Evolutionary conservation across 2,113 vertebrate genomes (phyloP).

Genomic region (Melanostigma gelatinosum): DNA sequence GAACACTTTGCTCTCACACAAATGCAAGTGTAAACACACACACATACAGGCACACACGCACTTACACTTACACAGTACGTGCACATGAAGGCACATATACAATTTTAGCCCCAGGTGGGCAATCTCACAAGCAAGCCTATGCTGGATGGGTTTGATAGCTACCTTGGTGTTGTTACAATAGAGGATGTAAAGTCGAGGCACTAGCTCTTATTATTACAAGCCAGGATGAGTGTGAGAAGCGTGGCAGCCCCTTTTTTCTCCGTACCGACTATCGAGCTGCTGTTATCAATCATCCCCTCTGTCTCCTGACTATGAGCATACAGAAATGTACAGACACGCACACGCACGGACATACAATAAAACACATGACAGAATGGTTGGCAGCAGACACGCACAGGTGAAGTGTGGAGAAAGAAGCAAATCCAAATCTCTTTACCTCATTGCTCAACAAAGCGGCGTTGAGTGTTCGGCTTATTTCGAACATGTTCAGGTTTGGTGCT

Average conservation of each 20-base stretch:
- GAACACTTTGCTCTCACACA: conserved; percentile 73
- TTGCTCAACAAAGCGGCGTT: conserved; percentile 99
- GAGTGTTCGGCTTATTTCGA: conserved; percentile 99
- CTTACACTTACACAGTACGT: conserved; percentile 72
- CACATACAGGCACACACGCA: background rate
- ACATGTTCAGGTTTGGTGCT: conserved; percentile 90
- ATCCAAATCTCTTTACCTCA: conserved; percentile 91
- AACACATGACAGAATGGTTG: conserved; percentile 76
- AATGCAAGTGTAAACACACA: conserved; percentile 80
- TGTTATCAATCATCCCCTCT: conserved; percentile 64
- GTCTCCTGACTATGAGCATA: conserved; percentile 67
- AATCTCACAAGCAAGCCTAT: conserved; percentile 94
- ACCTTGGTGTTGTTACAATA: conserved; percentile 86
- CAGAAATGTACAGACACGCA: conserved; percentile 68
- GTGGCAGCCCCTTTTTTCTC: conserved; percentile 56
- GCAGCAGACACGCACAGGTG: conserved; percentile 80
- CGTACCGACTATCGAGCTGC: conserved; percentile 56
- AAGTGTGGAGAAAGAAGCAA: conserved; percentile 72
- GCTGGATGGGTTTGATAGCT: conserved; percentile 93
- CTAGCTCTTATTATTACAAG: conserved; percentile 68
- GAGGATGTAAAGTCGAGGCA: conserved; percentile 67
- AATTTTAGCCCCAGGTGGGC: conserved; percentile 92
- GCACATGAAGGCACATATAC: conserved; percentile 83
- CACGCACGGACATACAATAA: conserved; percentile 59
- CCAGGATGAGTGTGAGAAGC: conserved; percentile 65